A percentile compares a stretch with the other conserved stretches of the same genome.
phyloP scores from a whole-genome alignment of 2,888 invertebrate species.

The Xanthostigma xanthostigma region DNA sequence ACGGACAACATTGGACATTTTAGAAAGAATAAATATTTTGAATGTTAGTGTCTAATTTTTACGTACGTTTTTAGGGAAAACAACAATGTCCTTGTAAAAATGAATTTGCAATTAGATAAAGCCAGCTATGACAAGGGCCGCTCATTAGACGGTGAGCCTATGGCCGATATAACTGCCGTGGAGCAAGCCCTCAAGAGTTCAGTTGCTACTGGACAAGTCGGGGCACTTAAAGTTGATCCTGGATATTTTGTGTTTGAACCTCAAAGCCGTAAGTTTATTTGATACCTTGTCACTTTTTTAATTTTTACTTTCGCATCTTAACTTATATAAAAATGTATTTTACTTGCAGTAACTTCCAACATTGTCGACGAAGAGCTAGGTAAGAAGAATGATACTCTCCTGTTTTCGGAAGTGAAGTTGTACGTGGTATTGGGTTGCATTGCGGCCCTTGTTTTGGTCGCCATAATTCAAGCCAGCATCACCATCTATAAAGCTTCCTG shows the following conservation, averaged over 20 bases:
- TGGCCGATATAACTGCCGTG: constrained; percentile 18
- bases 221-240: constrained; percentile 68
- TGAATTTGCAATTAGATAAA: constrained; percentile 63
- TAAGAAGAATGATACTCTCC: constrained; percentile 14
- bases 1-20: neutral
- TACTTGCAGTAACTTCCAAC: constrained; percentile 35
- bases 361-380: constrained; percentile 29
- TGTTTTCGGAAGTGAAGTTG: constrained; percentile 48
- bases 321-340: neutral
- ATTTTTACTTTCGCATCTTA: neutral
- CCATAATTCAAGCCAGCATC: constrained; percentile 69
- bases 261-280: constrained; percentile 43
- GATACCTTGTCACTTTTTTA: neutral
- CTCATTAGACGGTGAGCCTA: constrained; percentile 24
- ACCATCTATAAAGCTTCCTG: constrained; percentile 59
- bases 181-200: constrained; percentile 52
- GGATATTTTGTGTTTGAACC: constrained; percentile 61
- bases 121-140: constrained; percentile 43
- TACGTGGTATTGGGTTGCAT: constrained; percentile 75
- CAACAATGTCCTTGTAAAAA: constrained; percentile 57
- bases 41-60: neutral
- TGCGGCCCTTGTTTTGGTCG: constrained; percentile 61
- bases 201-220: constrained; percentile 56
- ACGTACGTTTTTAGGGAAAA: constrained; percentile 29
- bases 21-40: neutral